Percentiles rank a stretch among this genome's conserved stretches.
Evolutionary conservation across 2,113 vertebrate species (phyloP).

Genomic region (Ophiodon elongatus): DNA sequence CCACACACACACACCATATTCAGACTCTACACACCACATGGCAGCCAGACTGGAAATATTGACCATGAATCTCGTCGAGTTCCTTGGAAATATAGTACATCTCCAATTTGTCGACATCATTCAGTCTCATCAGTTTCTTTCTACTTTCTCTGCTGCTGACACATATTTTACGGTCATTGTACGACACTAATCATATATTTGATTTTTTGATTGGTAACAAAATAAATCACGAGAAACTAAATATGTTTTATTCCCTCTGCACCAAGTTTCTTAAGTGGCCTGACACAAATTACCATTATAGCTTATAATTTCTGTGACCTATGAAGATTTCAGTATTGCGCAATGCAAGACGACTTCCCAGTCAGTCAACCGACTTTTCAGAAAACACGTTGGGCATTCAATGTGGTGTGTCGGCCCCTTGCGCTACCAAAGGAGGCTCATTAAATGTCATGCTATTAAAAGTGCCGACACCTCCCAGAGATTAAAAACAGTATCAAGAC

Average conservation of each 20-base stretch:
- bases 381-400: background rate
- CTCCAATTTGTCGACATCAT: background rate
- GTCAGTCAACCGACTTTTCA: conserved; percentile 1
- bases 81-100: background rate
- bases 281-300: background rate
- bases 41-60: conserved; percentile 11
- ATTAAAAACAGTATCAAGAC: conserved; percentile 23
- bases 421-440: conserved; percentile 10
- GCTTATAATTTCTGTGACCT: background rate
- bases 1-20: conserved; percentile 33
- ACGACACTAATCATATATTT: background rate
- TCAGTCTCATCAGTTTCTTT: background rate
- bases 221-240: background rate
- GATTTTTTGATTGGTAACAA: background rate
- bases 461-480: background rate
- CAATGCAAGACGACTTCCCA: background rate
- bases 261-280: background rate
- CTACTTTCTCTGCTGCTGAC: background rate
- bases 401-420: background rate
- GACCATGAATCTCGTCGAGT: background rate
- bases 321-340: background rate
- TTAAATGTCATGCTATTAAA: conserved; percentile 50
- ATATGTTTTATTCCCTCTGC: background rate
- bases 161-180: background rate
- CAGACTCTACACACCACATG: conserved; percentile 40